A percentile compares a stretch with the other conserved stretches of the same genome.
These are phyloP conservation scores for Euplexia lucipara DNA, from an alignment of 2,888 invertebrate species.

Conservation along the genomic window DNA sequence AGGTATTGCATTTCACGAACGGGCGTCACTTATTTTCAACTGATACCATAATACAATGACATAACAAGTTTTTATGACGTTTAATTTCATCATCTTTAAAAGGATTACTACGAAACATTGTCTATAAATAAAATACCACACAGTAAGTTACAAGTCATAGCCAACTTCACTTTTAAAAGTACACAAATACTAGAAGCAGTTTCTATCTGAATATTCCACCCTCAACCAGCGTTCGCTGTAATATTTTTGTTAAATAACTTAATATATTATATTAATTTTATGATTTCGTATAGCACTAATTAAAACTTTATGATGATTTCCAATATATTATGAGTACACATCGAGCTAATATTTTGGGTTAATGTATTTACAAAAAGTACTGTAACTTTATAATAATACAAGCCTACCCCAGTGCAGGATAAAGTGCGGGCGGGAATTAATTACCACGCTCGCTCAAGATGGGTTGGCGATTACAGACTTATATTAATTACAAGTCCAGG, in stretches of 20 bases:
- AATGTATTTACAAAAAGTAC: slow-evolving; percentile 64
- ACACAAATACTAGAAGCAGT: slow-evolving; percentile 25
- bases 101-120: background rate
- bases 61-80: too few species aligned
- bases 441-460: too few species aligned
- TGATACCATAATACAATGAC: too few species aligned
- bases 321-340: slow-evolving; percentile 57
- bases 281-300: slow-evolving; percentile 54
- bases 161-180: slow-evolving; percentile 1
- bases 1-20: too few species aligned
- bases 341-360: slow-evolving; percentile 39
- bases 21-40: too few species aligned
- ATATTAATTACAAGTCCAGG: too few species aligned
- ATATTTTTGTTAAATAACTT: slow-evolving; percentile 66
- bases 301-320: slow-evolving; percentile 61
- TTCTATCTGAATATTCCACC: slow-evolving; percentile 47
- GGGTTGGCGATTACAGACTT: too few species aligned
- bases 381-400: slow-evolving; percentile 16
- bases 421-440: too few species aligned
- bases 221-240: slow-evolving; percentile 72
- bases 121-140: slow-evolving; percentile 29
- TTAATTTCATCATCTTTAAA: background rate
- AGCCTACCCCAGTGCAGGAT: background rate
- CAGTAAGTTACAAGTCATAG: slow-evolving; percentile 14
- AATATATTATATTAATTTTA: slow-evolving; percentile 56